Conservation (phyloP, 2,797 vertebrate species). For the Petrocephalus sullivani region DNA sequence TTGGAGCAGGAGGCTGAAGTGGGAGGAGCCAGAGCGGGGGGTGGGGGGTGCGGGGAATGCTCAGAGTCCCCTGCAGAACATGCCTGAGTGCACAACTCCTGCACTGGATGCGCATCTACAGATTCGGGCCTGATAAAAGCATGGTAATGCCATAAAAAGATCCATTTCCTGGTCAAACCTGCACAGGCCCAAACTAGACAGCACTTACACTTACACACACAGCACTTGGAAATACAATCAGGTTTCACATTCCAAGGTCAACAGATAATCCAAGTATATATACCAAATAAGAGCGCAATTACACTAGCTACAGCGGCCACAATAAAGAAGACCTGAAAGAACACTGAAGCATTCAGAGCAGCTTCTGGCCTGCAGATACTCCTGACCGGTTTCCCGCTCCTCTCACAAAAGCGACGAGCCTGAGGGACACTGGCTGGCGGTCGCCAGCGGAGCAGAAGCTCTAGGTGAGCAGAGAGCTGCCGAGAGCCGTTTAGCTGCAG, state of each 20-base stretch:
- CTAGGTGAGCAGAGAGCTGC: background rate
- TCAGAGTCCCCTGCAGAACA: background rate
- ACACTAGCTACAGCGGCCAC: background rate
- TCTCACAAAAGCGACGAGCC: background rate
- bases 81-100: background rate
- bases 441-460: background rate
- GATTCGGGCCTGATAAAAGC: background rate
- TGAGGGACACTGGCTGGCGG: background rate
- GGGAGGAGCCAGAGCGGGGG: constrained; percentile 48
- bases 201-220: background rate
- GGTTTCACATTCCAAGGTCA: background rate
- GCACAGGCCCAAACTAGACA: background rate
- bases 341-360: background rate
- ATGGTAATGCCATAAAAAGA: background rate
- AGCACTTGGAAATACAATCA: background rate
- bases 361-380: too few relatives aligned
- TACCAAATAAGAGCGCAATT: background rate
- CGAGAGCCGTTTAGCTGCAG: constrained; percentile 17
- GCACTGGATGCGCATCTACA: background rate
- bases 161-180: background rate
- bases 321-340: background rate
- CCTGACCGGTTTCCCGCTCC: background rate
- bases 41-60: constrained; percentile 48
- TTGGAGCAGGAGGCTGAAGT: constrained; percentile 46
- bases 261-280: background rate